Evolutionary conservation across 2,888 invertebrate species (phyloP), one percentile per base, ranked within the genome.

Genomic region (Drosophila nr. medialis): DNA sequence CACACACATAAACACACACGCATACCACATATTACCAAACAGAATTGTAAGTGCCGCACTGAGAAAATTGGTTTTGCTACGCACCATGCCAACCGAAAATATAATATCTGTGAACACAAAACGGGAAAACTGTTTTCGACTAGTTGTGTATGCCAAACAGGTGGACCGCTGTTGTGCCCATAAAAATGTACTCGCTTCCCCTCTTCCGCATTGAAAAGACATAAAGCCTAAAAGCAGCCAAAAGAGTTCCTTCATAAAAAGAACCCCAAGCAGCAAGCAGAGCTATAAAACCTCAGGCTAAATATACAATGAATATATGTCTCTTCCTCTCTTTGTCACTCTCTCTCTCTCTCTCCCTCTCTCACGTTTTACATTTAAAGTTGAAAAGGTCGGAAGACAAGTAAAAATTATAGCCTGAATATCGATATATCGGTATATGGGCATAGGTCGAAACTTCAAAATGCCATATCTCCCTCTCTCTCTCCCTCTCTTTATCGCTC

Each of bases 21-120:
- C 55, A 71, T 73, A 65, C 76, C 86, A 89, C 79, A 89, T 85
- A 86, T 89, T 85, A 83, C 85, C 73, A 64, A 72, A 55, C 56
- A 60, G 64, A 62, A 66, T 64, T 64, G 73, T 75, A 74, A 80
- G 75, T 77, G 83, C 64, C 66, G 62, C 63, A 71, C 80, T 68
- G 69, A 73, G 87, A 76, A 89, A 86, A 89, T 89, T 89, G 85
- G 83, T 89, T 89, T 86, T 83, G 63, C 80, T 81, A 77, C 88
- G 86, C 77, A 81, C 78, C 82, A 74, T 78, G 75, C 79, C 78
- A 77, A 77, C 77, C 62, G 50, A 75, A 77, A 78, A 77, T 77
- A 77, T 78, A 77, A 77, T 77, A 77, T 77, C 73, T 80, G 70
- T 40, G 62, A 68, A 51, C 30, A 24, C 51, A 56, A 13, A 56